Conservation (phyloP, 2,797 vertebrate genomes). For the Phalanger gymnotis region DNA sequence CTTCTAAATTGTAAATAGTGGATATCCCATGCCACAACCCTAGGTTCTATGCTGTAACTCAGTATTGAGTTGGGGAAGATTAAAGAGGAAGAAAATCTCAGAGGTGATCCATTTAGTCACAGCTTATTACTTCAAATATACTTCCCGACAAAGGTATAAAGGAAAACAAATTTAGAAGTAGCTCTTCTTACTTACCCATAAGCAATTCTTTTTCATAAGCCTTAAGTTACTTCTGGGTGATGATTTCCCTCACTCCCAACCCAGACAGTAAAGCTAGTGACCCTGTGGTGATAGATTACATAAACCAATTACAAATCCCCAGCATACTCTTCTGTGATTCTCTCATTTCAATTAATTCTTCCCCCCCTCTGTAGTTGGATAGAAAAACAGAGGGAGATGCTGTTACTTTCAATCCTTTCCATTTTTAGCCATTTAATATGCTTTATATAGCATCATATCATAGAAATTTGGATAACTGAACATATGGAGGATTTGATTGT, state of each 20-base stretch:
- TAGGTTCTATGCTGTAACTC: background rate
- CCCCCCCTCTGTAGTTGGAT: conserved; percentile 74
- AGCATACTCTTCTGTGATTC: conserved; percentile 25
- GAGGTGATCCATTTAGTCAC: conserved; percentile 14
- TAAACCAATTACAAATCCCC: conserved; percentile 73
- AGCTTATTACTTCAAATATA: conserved; percentile 28
- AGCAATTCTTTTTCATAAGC: conserved; percentile 23
- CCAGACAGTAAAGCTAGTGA: conserved; percentile 52
- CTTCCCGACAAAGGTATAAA: conserved; percentile 44
- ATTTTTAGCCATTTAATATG: conserved; percentile 66
- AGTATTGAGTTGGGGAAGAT: conserved; percentile 2
- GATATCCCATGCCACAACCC: background rate
- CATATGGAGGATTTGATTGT: conserved; percentile 26
- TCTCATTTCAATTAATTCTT: conserved; percentile 77
- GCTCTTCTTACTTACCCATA: conserved; percentile 41
- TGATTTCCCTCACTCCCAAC: conserved; percentile 40
- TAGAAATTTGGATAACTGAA: conserved; percentile 52
- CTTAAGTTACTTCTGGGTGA: conserved; percentile 42
- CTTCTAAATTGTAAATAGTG: background rate
- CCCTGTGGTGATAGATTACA: conserved; percentile 28
- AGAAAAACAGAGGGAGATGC: conserved; percentile 56
- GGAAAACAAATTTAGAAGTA: conserved; percentile 31
- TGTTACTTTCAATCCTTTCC: conserved; percentile 60
- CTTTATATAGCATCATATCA: conserved; percentile 65
- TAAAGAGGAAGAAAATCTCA: background rate